These are phyloP conservation scores for Todus mexicanus DNA, from an alignment of 2,797 vertebrate genomes.

Conservation along the genomic window DNA sequence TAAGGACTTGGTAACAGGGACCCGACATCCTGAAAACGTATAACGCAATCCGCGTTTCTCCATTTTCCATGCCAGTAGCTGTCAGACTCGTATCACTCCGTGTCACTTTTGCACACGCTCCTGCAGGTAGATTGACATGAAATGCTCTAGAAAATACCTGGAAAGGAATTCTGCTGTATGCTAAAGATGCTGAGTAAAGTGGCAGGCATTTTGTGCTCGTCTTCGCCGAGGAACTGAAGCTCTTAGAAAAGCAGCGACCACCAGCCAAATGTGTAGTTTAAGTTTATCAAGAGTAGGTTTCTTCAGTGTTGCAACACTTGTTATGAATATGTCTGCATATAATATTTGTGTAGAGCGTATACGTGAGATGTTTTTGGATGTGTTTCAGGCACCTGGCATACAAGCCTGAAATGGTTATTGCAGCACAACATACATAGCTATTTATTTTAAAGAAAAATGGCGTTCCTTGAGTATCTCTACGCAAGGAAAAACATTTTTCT, in stretches of 20 bases:
- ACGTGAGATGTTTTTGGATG: not conserved
- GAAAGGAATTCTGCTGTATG: slow-evolving; percentile 67
- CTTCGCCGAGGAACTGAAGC: slow-evolving; percentile 14
- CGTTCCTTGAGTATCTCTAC: not conserved
- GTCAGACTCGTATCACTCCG: slow-evolving; percentile 67
- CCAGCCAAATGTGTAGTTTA: not conserved
- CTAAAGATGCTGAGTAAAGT: slow-evolving; percentile 65
- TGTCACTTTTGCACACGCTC: slow-evolving; percentile 77
- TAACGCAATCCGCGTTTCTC: slow-evolving; percentile 42
- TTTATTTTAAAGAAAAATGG: not conserved
- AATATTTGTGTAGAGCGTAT: not conserved
- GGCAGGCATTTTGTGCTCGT: slow-evolving; percentile 68
- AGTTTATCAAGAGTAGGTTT: slow-evolving; percentile 20
- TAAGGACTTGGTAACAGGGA: not conserved
- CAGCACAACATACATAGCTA: not conserved
- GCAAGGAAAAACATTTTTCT: not conserved
- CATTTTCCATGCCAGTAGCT: slow-evolving; percentile 63
- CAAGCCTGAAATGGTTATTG: not conserved
- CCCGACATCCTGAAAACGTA: not conserved
- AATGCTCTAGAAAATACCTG: slow-evolving; percentile 74
- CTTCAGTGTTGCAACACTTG: not conserved
- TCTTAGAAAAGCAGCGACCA: not conserved
- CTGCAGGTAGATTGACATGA: slow-evolving; percentile 76
- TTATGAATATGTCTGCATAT: not conserved
- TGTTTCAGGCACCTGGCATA: not conserved